Percentiles rank a stretch among this genome's conserved stretches.
These are phyloP conservation scores for Coelinius sp. DNA, from an alignment of 2,888 invertebrate genomes.

Conservation along the genomic window DNA sequence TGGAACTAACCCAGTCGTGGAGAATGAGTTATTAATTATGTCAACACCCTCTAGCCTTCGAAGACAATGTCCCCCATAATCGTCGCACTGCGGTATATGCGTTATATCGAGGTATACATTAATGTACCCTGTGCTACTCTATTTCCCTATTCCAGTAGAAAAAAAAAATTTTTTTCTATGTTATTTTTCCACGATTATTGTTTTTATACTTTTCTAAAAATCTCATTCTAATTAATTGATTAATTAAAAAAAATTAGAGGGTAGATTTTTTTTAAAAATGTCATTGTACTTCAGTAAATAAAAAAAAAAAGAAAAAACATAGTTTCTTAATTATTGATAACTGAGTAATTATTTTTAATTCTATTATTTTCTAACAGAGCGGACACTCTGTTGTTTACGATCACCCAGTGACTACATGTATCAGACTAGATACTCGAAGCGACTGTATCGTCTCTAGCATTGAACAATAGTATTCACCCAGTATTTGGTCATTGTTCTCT, in stretches of 20 bases:
- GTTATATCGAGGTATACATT: neutral
- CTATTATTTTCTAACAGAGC: too few relatives aligned
- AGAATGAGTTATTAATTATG: slow-evolving; percentile 55
- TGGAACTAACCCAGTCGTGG: slow-evolving; percentile 20
- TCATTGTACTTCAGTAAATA: neutral
- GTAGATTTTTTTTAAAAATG: neutral
- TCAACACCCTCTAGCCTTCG: slow-evolving; percentile 48
- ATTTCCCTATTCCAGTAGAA: neutral
- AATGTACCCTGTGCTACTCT: neutral
- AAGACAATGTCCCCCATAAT: slow-evolving; percentile 50
- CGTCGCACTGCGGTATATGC: slow-evolving; percentile 34
- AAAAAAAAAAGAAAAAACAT: neutral
- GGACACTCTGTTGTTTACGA: neutral
- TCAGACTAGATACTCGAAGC: slow-evolving; percentile 1
- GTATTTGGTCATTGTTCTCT: slow-evolving; percentile 28
- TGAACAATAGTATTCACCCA: slow-evolving; percentile 42
- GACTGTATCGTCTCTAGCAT: slow-evolving; percentile 26
- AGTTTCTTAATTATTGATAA: neutral
- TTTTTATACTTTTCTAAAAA: neutral
- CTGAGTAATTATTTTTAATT: neutral
- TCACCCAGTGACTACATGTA: neutral
- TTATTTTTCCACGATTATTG: neutral
- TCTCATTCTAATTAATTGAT: too few relatives aligned
- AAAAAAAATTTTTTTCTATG: neutral
- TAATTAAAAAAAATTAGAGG: too few relatives aligned